Percentiles rank a stretch among this genome's conserved stretches.
These are phyloP conservation scores for Pandemis cinnamomeana DNA, from an alignment of 2,888 invertebrate species.

Conservation along the genomic window DNA sequence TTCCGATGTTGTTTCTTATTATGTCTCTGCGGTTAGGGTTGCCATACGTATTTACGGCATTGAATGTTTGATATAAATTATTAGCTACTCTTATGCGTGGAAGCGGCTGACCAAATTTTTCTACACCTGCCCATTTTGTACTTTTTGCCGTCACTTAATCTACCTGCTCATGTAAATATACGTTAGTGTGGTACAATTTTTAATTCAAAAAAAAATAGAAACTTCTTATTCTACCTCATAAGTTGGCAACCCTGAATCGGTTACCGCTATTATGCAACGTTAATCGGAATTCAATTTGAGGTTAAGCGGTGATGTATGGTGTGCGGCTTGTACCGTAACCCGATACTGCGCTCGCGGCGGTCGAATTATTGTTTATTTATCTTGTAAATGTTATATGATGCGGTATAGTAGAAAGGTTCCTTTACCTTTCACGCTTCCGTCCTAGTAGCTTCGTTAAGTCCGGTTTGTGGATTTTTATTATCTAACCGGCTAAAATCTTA, in stretches of 20 bases:
- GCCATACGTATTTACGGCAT: not conserved
- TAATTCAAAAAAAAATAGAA: no score
- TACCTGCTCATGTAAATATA: no score
- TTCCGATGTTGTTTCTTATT: constrained; percentile 48
- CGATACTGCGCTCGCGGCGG: not conserved
- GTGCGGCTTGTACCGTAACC: not conserved
- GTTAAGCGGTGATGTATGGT: constrained; percentile 15
- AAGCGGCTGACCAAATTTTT: no score
- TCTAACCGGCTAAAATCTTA: no score
- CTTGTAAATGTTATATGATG: not conserved
- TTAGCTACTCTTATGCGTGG: no score
- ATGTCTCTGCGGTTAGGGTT: not conserved
- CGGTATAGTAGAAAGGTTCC: not conserved
- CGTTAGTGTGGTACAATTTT: no score
- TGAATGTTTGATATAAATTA: not conserved
- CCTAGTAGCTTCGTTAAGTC: not conserved
- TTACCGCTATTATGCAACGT: constrained; percentile 2
- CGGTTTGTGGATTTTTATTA: no score
- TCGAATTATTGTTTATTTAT: not conserved
- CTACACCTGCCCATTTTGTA: no score
- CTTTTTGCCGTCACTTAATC: no score
- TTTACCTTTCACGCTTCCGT: not conserved
- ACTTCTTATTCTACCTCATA: not conserved
- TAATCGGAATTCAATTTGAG: constrained; percentile 3
- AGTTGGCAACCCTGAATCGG: not conserved